phyloP scores from a whole-genome alignment of 2,888 invertebrate genomes.

The Glyphotaelius pellucidus region DNA sequence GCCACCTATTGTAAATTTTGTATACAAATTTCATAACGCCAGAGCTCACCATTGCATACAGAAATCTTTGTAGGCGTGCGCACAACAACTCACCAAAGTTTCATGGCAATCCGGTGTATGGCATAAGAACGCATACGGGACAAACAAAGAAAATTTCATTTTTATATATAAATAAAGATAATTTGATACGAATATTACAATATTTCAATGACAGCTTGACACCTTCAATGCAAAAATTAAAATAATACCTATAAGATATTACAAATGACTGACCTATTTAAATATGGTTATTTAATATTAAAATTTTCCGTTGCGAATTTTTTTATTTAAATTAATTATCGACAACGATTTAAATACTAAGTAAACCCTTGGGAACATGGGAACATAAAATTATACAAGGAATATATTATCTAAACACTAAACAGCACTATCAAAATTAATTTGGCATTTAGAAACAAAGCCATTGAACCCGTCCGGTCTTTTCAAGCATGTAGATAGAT shows the following conservation, averaged over 20 bases:
- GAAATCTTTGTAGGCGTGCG: too few species aligned
- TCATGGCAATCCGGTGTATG: too few species aligned
- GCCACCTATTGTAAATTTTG: too few species aligned
- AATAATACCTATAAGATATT: background rate
- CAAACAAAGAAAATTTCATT: too few species aligned
- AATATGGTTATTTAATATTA: background rate
- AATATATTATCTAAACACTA: background rate
- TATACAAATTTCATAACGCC: too few species aligned
- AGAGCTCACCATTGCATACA: too few species aligned
- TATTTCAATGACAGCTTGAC: background rate
- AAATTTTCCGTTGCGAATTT: background rate
- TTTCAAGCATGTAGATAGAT: background rate
- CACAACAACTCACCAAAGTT: too few species aligned
- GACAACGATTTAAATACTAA: background rate
- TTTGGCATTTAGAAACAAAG: background rate
- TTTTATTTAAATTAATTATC: background rate
- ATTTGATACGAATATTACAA: background rate
- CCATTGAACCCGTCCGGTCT: background rate
- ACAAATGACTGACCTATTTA: background rate
- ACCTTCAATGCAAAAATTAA: background rate
- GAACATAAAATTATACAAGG: background rate
- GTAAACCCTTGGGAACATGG: background rate
- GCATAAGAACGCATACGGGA: too few species aligned
- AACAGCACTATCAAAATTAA: background rate
- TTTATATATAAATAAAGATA: too few species aligned